Conservation (phyloP, 2,113 vertebrate genomes). For the Halcyon senegalensis region DNA sequence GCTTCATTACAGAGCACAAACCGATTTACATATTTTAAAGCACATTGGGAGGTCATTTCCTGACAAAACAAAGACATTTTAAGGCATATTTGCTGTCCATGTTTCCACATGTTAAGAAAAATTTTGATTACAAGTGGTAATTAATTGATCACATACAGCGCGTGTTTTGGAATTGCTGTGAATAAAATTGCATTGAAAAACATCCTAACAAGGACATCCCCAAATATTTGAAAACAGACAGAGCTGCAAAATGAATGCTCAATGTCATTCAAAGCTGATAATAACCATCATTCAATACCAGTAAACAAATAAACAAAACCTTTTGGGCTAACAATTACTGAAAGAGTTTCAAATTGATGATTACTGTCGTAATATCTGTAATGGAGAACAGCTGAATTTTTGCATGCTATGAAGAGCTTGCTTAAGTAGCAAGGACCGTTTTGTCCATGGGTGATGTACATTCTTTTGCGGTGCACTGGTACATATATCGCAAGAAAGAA, state of each 20-base stretch:
- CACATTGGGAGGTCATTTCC: conserved; percentile 15
- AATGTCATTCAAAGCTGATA: conserved; percentile 60
- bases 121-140: conserved; percentile 32
- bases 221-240: conserved; percentile 57
- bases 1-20: neutral
- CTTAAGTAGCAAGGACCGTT: neutral
- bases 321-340: conserved; percentile 54
- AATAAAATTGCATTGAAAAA: conserved; percentile 48
- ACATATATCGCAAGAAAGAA: neutral
- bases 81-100: conserved; percentile 10
- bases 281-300: conserved; percentile 46
- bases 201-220: conserved; percentile 42
- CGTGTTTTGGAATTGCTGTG: conserved; percentile 41
- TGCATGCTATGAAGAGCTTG: neutral
- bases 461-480: neutral
- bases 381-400: conserved; percentile 70
- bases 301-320: conserved; percentile 67
- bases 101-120: conserved; percentile 8
- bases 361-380: conserved; percentile 43
- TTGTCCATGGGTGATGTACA: neutral
- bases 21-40: conserved; percentile 30
- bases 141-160: conserved; percentile 42
- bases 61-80: conserved; percentile 38
- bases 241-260: conserved; percentile 45
- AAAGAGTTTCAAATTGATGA: conserved; percentile 57